Base-by-base conservation (phyloP, 2,888 invertebrate genomes). In the Myopa testacea region DNA sequence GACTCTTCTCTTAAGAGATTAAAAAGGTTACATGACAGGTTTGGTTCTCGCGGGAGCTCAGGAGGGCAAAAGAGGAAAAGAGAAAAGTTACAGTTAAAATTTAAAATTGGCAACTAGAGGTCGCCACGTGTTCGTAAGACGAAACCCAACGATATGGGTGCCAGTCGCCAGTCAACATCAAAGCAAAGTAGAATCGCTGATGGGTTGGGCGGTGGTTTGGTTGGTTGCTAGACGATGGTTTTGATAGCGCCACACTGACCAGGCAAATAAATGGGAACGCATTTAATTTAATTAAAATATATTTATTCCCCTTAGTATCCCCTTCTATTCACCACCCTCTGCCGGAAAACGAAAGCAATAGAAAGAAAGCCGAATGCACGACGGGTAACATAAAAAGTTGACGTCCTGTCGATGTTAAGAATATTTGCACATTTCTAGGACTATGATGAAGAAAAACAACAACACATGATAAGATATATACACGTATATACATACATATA, bases 211-310 rank as follows among this genome's bases (percentile, higher is more conserved):
- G 55, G 10, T 55, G 2, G 55, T 55, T 55, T 45, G 45, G 7
- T 45, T 45, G 45, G 12, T n/a, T 14, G 58, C 58, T 58, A 58
- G 16, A 58, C 12, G 62, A 55, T 10, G 62, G 3, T n/a, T 55
- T 19, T 19, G 69, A 50, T 38, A 67, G 40, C 45, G 26, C 37
- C 19, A 19, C 52, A 55, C 37, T 52, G 70, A 70, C 70, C 70
- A 55, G n/a, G 52, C 50, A 52, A 26, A 37, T 63, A 45, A 73
- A 63, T 45, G 62, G 45, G 38, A 45, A 62, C 74, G 74, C 45
- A 74, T 74, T 63, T 74, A 74, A 74, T 74, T 74, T 69, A 75
- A 75, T 75, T 75, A 75, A 75, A 75, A 75, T 75, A 38, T 52
- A 63, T 74, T 34, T 38, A 16, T 55, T 37, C 40, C 16, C 19